These are phyloP conservation scores for Philotrypesis tridentata DNA, from an alignment of 1,140 invertebrate genomes.

Conservation along the genomic window DNA sequence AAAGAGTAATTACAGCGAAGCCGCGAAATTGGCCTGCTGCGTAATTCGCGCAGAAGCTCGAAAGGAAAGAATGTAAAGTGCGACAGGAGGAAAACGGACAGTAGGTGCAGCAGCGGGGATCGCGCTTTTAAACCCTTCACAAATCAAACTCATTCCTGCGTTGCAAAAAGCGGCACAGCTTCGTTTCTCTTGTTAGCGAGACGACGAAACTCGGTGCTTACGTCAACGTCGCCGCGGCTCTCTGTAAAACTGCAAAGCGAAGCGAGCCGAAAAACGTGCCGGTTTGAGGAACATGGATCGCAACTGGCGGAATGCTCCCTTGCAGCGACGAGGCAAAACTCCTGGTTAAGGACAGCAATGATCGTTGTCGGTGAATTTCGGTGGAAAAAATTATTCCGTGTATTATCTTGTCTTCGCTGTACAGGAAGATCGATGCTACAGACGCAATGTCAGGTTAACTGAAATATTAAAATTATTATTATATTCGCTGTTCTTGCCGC, in stretches of 20 bases:
- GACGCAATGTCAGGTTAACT: background rate
- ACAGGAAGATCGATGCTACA: background rate
- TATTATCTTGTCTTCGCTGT: background rate
- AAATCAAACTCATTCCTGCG: constrained; percentile 37
- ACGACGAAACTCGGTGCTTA: background rate
- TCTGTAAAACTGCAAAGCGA: too few species aligned
- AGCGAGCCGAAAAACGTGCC: constrained; percentile 27
- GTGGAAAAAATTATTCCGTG: background rate
- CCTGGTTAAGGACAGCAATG: background rate
- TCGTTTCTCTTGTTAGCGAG: background rate
- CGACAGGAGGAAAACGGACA: constrained; percentile 36
- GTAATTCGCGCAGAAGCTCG: constrained; percentile 60
- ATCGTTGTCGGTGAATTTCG: background rate
- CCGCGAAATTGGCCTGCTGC: constrained; percentile 52
- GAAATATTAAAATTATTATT: background rate
- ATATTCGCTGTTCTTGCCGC: background rate
- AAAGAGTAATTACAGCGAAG: constrained; percentile 66
- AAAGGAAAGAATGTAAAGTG: constrained; percentile 56
- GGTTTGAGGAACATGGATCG: constrained; percentile 35
- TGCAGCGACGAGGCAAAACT: background rate
- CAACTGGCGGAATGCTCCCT: background rate
- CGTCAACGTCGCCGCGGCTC: background rate
- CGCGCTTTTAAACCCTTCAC: constrained; percentile 14
- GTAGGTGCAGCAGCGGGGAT: background rate
- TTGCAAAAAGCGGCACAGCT: background rate